These are phyloP conservation scores for Leptobrachium ailaonicum DNA, from an alignment of 2,113 vertebrate species.

Conservation along the genomic window DNA sequence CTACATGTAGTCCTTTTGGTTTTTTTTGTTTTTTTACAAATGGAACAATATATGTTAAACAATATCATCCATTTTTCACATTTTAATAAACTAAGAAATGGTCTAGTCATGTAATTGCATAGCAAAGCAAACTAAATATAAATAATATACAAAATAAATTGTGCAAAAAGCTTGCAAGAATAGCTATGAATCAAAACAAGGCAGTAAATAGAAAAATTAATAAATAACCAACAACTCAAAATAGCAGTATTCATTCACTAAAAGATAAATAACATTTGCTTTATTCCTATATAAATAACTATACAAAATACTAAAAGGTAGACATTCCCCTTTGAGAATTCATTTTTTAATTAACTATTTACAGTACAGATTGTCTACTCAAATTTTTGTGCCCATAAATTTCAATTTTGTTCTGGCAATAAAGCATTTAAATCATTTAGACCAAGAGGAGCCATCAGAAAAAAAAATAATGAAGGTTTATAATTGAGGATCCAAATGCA, in stretches of 20 bases:
- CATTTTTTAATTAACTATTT: slow-evolving; percentile 27
- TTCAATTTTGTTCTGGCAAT: no score
- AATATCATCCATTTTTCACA: slow-evolving; percentile 75
- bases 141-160: slow-evolving; percentile 88
- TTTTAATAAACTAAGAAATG: slow-evolving; percentile 79
- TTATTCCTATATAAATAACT: slow-evolving; percentile 80
- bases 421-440: no score
- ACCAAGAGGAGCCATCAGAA: no score
- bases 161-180: slow-evolving; percentile 93
- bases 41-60: slow-evolving; percentile 82
- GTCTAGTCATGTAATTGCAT: slow-evolving; percentile 91
- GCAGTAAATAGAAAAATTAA: slow-evolving; percentile 63
- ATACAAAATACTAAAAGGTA: slow-evolving; percentile 69
- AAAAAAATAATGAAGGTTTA: no score
- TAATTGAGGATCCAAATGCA: no score
- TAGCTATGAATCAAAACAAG: slow-evolving; percentile 63
- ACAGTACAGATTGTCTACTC: slow-evolving; percentile 43
- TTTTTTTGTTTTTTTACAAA: slow-evolving; percentile 71
- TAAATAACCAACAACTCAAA: slow-evolving; percentile 65
- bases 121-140: slow-evolving; percentile 93
- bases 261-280: slow-evolving; percentile 73
- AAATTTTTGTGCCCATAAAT: no score
- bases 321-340: slow-evolving; percentile 60
- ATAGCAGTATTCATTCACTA: slow-evolving; percentile 74
- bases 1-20: slow-evolving; percentile 70